These are phyloP conservation scores for Coptodon bakossiorum DNA, from an alignment of 2,113 vertebrate species.

Conservation along the genomic window DNA sequence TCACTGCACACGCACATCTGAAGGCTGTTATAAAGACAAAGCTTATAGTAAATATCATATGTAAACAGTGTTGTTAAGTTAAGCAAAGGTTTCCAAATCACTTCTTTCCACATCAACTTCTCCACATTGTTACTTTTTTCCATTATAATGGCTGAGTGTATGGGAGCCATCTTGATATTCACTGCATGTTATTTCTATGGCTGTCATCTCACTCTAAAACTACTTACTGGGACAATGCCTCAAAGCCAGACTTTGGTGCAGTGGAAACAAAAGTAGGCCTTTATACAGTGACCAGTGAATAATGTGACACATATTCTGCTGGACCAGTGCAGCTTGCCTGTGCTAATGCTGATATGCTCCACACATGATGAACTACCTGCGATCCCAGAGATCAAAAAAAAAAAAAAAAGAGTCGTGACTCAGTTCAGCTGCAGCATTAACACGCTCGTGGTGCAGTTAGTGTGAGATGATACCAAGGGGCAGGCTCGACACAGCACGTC, in stretches of 20 bases:
- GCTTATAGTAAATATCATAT: not conserved
- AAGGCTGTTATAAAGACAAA: not conserved
- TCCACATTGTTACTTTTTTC: not conserved
- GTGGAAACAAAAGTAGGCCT: not conserved
- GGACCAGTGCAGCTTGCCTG: not conserved
- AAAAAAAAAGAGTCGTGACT: slow-evolving; percentile 36
- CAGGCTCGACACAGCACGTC: not conserved
- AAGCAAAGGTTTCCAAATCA: not conserved
- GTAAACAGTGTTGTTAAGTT: not conserved
- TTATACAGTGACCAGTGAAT: not conserved
- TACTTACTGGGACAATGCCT: not conserved
- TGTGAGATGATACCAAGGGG: slow-evolving; percentile 15
- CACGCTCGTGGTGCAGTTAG: not conserved
- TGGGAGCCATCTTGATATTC: slow-evolving; percentile 49
- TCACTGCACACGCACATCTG: not conserved
- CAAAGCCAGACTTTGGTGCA: not conserved
- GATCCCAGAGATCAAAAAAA: slow-evolving; percentile 21
- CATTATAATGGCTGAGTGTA: not conserved
- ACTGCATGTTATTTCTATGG: slow-evolving; percentile 7
- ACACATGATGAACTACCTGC: slow-evolving; percentile 32
- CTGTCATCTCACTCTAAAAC: slow-evolving; percentile 9
- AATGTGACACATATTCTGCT: slow-evolving; percentile 17
- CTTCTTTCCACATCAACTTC: not conserved
- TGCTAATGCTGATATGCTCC: slow-evolving; percentile 3
- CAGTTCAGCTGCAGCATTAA: not conserved